Evolutionary conservation across 1,140 invertebrate species (phyloP).

Genomic region (Teleopsis dalmanni): DNA sequence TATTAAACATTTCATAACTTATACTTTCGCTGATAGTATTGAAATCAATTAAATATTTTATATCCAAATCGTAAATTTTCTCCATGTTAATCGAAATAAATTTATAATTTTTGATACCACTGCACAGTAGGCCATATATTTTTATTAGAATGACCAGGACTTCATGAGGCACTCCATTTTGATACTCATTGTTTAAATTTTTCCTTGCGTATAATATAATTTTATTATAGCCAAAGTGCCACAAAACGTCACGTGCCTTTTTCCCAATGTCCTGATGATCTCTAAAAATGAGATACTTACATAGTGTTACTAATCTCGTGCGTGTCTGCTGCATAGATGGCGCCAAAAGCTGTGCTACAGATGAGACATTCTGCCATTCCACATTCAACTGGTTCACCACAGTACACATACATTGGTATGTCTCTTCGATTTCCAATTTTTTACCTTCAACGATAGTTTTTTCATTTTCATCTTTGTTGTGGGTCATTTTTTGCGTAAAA

Average conservation of each 20-base stretch:
- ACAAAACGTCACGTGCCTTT: constrained; percentile 83
- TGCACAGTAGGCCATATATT: constrained; percentile 56
- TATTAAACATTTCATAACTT: constrained; percentile 26
- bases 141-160: constrained; percentile 56
- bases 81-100: constrained; percentile 72
- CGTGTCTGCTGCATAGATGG: constrained; percentile 45
- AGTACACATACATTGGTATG: constrained; percentile 28
- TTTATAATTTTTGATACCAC: constrained; percentile 63
- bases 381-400: constrained; percentile 39
- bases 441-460: no score
- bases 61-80: constrained; percentile 63
- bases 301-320: constrained; percentile 63
- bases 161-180: constrained; percentile 11
- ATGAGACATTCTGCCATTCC: constrained; percentile 28
- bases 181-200: constrained; percentile 54
- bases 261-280: constrained; percentile 70
- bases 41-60: constrained; percentile 62
- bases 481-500: no score
- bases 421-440: no score
- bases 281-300: constrained; percentile 69
- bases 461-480: no score
- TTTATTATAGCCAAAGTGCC: constrained; percentile 89
- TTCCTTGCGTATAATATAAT: constrained; percentile 75
- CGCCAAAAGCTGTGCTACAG: constrained; percentile 32
- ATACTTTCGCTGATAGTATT: constrained; percentile 47